A percentile compares a stretch with the other conserved stretches of the same genome.
phyloP scores from a whole-genome alignment of 2,888 invertebrate species.

The Nemoura dubitans region DNA sequence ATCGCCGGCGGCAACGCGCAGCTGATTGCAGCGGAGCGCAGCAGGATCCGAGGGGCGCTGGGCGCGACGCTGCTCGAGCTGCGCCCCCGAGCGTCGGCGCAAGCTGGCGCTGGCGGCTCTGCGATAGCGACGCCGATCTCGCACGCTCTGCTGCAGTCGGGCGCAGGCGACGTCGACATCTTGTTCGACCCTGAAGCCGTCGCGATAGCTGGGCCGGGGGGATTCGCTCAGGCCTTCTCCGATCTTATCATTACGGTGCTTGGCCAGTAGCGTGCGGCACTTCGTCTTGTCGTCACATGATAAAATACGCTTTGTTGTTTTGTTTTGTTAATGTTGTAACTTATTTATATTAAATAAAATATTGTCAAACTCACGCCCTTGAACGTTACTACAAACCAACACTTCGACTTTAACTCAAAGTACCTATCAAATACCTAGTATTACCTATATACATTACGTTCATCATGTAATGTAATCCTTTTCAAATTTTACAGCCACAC shows the following conservation, averaged over 20 bases:
- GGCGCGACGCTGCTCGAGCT: constrained; percentile 63
- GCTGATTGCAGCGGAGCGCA: constrained; percentile 13
- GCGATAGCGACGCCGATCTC: constrained; percentile 77
- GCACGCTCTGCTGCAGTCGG: constrained; percentile 69
- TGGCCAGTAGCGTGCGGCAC: constrained; percentile 3
- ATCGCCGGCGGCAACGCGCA: constrained; percentile 23
- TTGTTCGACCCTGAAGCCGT: constrained; percentile 74
- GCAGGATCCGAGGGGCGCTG: neutral
- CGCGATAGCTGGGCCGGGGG: constrained; percentile 79
- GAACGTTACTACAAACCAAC: neutral
- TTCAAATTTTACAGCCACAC: no score
- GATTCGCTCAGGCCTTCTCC: constrained; percentile 78
- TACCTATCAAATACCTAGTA: no score
- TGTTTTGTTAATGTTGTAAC: constrained; percentile 14
- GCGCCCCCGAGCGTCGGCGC: constrained; percentile 73
- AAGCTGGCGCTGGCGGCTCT: constrained; percentile 71
- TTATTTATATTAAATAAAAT: constrained; percentile 5
- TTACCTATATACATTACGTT: no score
- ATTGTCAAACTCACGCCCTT: neutral
- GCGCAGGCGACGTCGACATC: constrained; percentile 67
- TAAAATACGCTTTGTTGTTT: neutral
- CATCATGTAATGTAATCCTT: no score
- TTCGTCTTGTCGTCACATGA: neutral
- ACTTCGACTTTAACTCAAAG: no score
- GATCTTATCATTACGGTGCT: constrained; percentile 65